A percentile compares a stretch with the other conserved stretches of the same genome.
These are phyloP conservation scores for Babylonia areolata DNA, from an alignment of 1,140 invertebrate species.

Conservation along the genomic window DNA sequence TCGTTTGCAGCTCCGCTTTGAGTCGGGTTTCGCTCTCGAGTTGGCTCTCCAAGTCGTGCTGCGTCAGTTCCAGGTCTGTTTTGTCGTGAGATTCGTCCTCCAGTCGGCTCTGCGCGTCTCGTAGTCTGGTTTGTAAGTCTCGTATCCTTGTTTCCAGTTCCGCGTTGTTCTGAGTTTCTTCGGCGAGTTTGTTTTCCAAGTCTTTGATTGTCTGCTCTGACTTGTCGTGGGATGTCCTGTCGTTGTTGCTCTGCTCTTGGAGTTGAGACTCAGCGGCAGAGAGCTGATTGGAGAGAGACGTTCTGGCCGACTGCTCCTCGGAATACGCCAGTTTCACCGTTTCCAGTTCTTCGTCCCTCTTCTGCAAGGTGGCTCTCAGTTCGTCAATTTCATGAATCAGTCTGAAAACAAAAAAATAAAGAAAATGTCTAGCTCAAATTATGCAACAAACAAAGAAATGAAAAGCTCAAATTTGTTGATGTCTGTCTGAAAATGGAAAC, in stretches of 20 bases:
- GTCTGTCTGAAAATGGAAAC: too few relatives aligned
- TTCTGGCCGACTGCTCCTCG: conserved; percentile 45
- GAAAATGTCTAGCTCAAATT: too few relatives aligned
- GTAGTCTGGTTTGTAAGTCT: conserved; percentile 33
- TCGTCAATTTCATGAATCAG: conserved; percentile 62
- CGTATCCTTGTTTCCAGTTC: not conserved
- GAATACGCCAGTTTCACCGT: conserved; percentile 56
- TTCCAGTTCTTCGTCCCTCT: conserved; percentile 63
- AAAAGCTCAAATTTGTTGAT: too few relatives aligned
- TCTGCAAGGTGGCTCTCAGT: conserved; percentile 64
- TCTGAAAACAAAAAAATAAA: conserved; percentile 37
- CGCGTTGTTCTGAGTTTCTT: not conserved
- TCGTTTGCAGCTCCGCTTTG: conserved; percentile 51
- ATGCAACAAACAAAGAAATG: too few relatives aligned
- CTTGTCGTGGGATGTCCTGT: not conserved
- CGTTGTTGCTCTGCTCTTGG: conserved; percentile 25
- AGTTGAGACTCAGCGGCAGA: conserved; percentile 23
- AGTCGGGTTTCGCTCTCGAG: conserved; percentile 47
- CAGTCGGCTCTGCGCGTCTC: conserved; percentile 31
- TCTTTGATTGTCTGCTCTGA: not conserved
- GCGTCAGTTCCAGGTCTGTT: conserved; percentile 51
- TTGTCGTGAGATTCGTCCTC: conserved; percentile 44
- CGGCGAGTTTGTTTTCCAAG: not conserved
- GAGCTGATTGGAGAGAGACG: conserved; percentile 28
- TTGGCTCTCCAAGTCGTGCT: conserved; percentile 42